phyloP scores from a whole-genome alignment of 2,113 vertebrate species.

The Cyprinodon tularosa region DNA sequence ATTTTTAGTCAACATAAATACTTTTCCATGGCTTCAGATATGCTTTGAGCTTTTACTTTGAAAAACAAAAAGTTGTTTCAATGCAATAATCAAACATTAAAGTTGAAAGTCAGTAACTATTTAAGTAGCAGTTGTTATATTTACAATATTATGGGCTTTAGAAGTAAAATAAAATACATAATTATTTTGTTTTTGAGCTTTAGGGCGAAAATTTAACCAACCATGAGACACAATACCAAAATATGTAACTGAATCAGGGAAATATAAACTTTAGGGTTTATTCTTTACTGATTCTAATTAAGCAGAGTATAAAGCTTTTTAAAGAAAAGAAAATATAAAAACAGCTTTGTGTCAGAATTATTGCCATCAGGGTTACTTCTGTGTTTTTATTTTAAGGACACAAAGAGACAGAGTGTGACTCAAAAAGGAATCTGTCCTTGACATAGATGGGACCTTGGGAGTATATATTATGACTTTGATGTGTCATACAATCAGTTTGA shows the following conservation, averaged over 20 bases:
- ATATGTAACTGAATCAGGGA: not conserved
- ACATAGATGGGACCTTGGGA: constrained; percentile 5
- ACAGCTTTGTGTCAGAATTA: constrained; percentile 1
- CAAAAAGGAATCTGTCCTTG: not conserved
- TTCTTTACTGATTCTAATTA: not conserved
- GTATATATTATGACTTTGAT: constrained; percentile 40
- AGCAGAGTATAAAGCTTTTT: constrained; percentile 4
- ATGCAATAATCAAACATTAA: not conserved
- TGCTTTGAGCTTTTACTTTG: not conserved
- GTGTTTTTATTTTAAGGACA: not conserved
- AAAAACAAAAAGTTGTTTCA: not conserved
- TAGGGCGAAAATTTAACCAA: not conserved
- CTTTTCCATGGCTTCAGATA: constrained; percentile 5
- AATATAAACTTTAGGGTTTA: not conserved
- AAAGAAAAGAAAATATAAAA: constrained; percentile 21
- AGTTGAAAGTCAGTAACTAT: not conserved
- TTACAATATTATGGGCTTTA: not conserved
- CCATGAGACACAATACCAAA: not conserved
- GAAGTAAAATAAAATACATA: not conserved
- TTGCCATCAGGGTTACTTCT: constrained; percentile 10
- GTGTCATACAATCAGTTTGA: constrained; percentile 34
- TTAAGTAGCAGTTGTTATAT: not conserved
- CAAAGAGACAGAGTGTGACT: not conserved
- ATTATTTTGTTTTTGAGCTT: not conserved
- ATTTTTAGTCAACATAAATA: constrained; percentile 21